A percentile compares a stretch with the other conserved stretches of the same genome.
phyloP scores from a whole-genome alignment of 35 echinoderm and acorn worm genomes.

The Apostichopus californicus region DNA sequence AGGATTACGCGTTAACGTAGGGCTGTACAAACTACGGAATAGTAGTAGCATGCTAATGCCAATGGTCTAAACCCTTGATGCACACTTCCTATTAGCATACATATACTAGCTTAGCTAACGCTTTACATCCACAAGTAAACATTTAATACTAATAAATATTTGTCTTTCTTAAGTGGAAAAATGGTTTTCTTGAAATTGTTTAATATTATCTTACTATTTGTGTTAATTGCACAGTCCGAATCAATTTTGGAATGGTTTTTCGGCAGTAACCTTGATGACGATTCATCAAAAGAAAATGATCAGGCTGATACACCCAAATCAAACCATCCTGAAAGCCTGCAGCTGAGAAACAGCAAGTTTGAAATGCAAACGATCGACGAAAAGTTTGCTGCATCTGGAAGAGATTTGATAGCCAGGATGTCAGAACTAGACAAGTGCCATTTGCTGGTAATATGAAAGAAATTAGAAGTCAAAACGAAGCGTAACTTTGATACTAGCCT shows the following conservation, averaged over 20 bases:
- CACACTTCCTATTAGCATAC: no score
- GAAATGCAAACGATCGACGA: constrained; percentile 66
- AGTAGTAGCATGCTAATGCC: no score
- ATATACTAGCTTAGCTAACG: no score
- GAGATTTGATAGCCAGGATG: constrained; percentile 80
- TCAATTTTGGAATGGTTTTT: constrained; percentile 33
- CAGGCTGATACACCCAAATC: background rate
- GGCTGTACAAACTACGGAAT: no score
- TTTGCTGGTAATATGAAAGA: constrained; percentile 58
- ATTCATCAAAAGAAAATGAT: background rate
- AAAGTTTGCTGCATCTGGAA: constrained; percentile 75
- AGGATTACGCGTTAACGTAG: no score
- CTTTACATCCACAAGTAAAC: no score
- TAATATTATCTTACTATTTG: background rate
- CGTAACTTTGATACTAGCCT: no score
- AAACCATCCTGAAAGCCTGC: background rate
- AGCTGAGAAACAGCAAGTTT: constrained; percentile 28
- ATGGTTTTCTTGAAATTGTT: background rate
- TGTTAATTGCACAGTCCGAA: background rate
- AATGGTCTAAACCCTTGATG: no score
- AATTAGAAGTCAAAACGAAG: background rate
- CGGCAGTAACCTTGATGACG: background rate
- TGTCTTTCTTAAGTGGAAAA: background rate
- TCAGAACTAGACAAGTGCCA: constrained; percentile 92
- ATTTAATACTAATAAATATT: no score